A percentile compares a stretch with the other conserved stretches of the same genome.
phyloP scores from a whole-genome alignment of 2,113 vertebrate genomes.

The Crypturellus undulatus region DNA sequence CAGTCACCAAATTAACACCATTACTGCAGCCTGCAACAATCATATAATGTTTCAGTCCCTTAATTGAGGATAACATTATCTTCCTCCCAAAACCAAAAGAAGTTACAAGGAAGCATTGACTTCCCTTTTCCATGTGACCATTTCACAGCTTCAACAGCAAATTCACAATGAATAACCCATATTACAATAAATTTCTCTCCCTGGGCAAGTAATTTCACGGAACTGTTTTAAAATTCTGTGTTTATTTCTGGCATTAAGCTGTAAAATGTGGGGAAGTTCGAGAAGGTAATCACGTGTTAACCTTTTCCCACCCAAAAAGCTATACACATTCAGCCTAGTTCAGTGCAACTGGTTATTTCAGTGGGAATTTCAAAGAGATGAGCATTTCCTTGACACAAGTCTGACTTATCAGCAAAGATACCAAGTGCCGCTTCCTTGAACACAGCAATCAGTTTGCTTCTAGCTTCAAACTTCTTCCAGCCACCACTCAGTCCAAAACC shows the following conservation, averaged over 20 bases:
- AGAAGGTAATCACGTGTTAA: not conserved
- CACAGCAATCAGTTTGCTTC: not conserved
- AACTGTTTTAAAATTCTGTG: not conserved
- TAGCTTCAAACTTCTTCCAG: not conserved
- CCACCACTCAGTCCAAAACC: not conserved
- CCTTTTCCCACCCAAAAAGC: not conserved
- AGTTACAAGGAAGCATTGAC: not conserved
- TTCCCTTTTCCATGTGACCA: not conserved
- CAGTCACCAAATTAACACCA: constrained; percentile 4
- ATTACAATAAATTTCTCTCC: not conserved
- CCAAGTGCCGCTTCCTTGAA: accelerated
- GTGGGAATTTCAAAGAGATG: not conserved
- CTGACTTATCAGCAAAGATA: not conserved
- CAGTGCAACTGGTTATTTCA: not conserved
- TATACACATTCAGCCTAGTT: not conserved
- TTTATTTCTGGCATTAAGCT: not conserved
- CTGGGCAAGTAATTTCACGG: not conserved
- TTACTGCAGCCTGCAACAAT: not conserved
- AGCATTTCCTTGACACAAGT: not conserved
- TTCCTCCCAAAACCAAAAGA: not conserved
- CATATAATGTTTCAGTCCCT: not conserved
- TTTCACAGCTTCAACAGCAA: not conserved
- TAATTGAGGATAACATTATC: not conserved
- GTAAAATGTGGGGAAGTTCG: not conserved
- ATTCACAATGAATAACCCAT: not conserved